phyloP scores from a whole-genome alignment of 2,888 invertebrate genomes.

The Aphodius granarius region DNA sequence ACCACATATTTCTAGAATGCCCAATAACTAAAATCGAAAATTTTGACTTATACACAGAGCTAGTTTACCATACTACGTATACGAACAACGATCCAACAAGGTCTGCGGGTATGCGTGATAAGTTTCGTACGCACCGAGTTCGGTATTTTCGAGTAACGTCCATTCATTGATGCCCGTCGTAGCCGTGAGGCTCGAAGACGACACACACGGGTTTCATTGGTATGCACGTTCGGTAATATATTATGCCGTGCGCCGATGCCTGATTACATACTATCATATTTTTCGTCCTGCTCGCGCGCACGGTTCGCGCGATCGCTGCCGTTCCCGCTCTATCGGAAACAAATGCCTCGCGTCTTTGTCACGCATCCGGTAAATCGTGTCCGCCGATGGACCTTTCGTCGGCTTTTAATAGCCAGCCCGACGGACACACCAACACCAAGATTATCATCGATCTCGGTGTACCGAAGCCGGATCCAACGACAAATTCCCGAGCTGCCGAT shows the following conservation, averaged over 20 bases:
- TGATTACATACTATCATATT: conserved; percentile 56
- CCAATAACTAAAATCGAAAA: too few species aligned
- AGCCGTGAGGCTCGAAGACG: not conserved
- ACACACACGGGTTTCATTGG: conserved; percentile 40
- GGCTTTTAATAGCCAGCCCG: conserved; percentile 45
- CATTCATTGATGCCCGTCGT: not conserved
- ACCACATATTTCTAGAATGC: too few species aligned
- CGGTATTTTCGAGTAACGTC: not conserved
- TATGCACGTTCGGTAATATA: conserved; percentile 48
- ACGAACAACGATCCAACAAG: conserved; percentile 1
- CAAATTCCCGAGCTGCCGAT: not conserved
- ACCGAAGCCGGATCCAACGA: not conserved
- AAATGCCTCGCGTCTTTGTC: conserved; percentile 52
- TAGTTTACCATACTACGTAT: too few species aligned
- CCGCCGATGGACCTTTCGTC: conserved; percentile 38
- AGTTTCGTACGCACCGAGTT: not conserved
- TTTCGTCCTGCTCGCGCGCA: conserved; percentile 47
- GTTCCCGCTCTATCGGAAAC: conserved; percentile 52
- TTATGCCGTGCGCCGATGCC: conserved; percentile 51
- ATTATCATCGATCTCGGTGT: not conserved
- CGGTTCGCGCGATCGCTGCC: conserved; percentile 32
- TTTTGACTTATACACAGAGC: too few species aligned
- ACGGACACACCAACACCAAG: conserved; percentile 24
- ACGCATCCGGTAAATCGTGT: conserved; percentile 51
- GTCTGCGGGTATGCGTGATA: conserved; percentile 7